A percentile compares a stretch with the other conserved stretches of the same genome.
These are phyloP conservation scores for Sebastes diploproa DNA, from an alignment of 2,797 vertebrate species.

Conservation along the genomic window DNA sequence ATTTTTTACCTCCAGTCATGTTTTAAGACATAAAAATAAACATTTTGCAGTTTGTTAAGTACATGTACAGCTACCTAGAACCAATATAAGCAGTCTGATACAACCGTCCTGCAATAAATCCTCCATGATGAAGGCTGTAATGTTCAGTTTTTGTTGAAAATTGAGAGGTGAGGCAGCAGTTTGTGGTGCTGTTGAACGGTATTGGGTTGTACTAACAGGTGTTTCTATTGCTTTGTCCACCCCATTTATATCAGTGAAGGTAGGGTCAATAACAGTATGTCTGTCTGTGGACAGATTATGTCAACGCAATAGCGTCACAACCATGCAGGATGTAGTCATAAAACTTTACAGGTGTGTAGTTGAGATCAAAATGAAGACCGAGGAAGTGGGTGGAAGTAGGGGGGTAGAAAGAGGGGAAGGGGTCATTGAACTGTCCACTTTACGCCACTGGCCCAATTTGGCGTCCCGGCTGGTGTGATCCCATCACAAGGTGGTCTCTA, in stretches of 20 bases:
- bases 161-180: too few relatives aligned
- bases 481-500: too few relatives aligned
- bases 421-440: too few relatives aligned
- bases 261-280: background rate
- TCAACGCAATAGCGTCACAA: background rate
- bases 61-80: background rate
- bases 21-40: background rate
- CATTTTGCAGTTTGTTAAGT: too few relatives aligned
- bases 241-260: background rate
- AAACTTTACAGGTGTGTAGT: background rate
- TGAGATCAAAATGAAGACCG: too few relatives aligned
- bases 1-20: background rate
- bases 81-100: background rate
- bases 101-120: background rate
- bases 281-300: background rate
- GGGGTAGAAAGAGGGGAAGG: too few relatives aligned
- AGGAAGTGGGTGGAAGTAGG: too few relatives aligned
- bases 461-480: too few relatives aligned
- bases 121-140: background rate
- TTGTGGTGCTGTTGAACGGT: rapidly evolving
- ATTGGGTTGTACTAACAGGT: background rate
- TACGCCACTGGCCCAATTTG: rapidly evolving
- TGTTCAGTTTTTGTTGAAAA: background rate
- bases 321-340: background rate
- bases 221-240: background rate